phyloP scores from a whole-genome alignment of 2,888 invertebrate genomes.

The Metellina segmentata region DNA sequence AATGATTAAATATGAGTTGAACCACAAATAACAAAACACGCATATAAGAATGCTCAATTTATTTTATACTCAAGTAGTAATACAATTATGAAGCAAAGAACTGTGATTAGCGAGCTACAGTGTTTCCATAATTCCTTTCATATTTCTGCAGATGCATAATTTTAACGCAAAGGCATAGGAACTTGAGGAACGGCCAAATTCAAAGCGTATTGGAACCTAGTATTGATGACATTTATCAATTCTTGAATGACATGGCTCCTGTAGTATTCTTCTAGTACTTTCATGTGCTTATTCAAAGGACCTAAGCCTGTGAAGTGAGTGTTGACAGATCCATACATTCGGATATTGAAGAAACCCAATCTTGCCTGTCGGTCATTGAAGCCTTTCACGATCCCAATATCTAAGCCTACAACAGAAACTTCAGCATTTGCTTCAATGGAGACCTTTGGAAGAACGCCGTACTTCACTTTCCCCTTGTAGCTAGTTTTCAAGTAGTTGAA shows the following conservation, averaged over 20 bases:
- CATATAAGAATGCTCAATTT: neutral
- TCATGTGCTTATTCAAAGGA: constrained; percentile 67
- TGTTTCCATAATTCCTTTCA: no score
- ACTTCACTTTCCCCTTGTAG: constrained; percentile 61
- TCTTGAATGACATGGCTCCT: constrained; percentile 11
- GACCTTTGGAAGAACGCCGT: constrained; percentile 61
- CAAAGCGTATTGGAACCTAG: constrained; percentile 51
- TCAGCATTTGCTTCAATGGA: constrained; percentile 51
- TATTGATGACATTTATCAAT: constrained; percentile 5
- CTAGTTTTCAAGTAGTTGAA: constrained; percentile 45
- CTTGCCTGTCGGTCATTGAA: neutral
- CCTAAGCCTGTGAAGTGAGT: constrained; percentile 64
- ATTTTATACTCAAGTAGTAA: neutral
- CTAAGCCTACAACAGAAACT: constrained; percentile 2
- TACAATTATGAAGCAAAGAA: neutral
- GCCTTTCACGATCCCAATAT: constrained; percentile 15
- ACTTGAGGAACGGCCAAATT: constrained; percentile 50
- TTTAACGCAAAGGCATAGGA: constrained; percentile 64
- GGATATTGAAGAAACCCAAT: neutral
- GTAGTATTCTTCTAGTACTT: constrained; percentile 58
- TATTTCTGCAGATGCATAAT: neutral
- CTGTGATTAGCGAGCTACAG: neutral
- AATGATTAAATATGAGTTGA: no score
- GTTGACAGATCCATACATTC: constrained; percentile 20
- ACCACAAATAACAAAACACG: no score